Base-by-base conservation (phyloP, 2,888 invertebrate species). In the Thera obeliscata region DNA sequence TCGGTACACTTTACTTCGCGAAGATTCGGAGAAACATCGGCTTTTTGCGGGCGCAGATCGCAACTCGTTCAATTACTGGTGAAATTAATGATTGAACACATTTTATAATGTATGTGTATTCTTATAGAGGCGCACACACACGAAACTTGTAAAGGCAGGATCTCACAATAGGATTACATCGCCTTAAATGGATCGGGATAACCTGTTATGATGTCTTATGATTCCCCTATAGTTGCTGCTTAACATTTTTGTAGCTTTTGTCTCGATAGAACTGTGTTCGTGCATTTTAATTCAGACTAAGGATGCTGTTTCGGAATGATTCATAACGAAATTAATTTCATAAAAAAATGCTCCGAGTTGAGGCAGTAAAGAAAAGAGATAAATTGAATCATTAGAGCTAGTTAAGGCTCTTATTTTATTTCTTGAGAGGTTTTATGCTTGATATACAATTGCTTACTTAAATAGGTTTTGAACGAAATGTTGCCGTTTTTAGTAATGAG, bases 71-170 rank as follows among this genome's bases (percentile, higher is more conserved):
- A 93, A 93, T 92, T 93, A 92, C 90, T 78, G 84, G 81, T 83
- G 78, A 92, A 91, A 92, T 93, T 93, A 93, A 93, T 89, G 92
- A 93, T 92, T 91, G 89, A 85, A 89, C 90, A 90, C 89, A 90
- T 82, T 88, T 89, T 66, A 87, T 86, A 84, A 83, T 78, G 81
- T 82, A 75, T 65, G 80, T 76, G 80, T 86, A 82, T 80, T 77
- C 77, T 78, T 79, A 76, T 73, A 77, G 75, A 65, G 74, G 57
- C 50, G 38, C 76, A 74, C 77, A 75, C 75, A 76, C 71, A 75
- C 68, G 67, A 65, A 76, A 70, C 56, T 49, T 70, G 64, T 59
- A 64, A 76, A 78, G 78, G 70, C 63, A 63, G 77, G 61, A 61
- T 56, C 74, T 76, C 81, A 93, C 92, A 93, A 93, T 93, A 93